These are phyloP conservation scores for Galeruca laticollis DNA, from an alignment of 2,888 invertebrate genomes.

Conservation along the genomic window DNA sequence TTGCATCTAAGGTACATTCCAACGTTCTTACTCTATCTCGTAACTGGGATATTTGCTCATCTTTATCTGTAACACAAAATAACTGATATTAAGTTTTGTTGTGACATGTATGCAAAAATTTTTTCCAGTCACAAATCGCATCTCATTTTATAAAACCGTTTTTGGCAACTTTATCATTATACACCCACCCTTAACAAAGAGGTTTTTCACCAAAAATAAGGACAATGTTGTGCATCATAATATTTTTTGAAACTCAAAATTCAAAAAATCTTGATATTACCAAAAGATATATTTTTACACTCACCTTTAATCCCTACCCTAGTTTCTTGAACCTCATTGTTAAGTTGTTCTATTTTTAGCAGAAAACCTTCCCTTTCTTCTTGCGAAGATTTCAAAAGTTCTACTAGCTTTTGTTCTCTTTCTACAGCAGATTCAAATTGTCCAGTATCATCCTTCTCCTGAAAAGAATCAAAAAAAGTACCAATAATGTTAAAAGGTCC, in stretches of 20 bases:
- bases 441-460: constrained; percentile 29
- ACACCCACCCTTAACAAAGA: no score
- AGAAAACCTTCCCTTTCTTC: constrained; percentile 82
- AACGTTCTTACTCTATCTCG: constrained; percentile 78
- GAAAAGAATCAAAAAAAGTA: constrained; percentile 41
- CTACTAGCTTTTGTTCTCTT: constrained; percentile 85
- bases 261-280: no score
- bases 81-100: no score
- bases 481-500: background rate
- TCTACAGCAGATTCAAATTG: constrained; percentile 74
- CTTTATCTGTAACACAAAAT: constrained; percentile 64
- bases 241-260: no score
- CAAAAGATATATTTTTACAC: background rate
- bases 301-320: constrained; percentile 59
- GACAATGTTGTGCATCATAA: no score
- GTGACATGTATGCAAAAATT: no score
- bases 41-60: constrained; percentile 75
- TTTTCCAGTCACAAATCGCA: no score
- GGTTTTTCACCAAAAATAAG: no score
- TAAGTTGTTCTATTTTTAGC: constrained; percentile 83
- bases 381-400: constrained; percentile 85
- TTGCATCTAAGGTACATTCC: constrained; percentile 81
- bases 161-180: background rate
- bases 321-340: constrained; percentile 76
- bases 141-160: no score